A percentile compares a stretch with the other conserved stretches of the same genome.
phyloP scores from a whole-genome alignment of 1,140 invertebrate species.

The Pentalonia nigronervosa region DNA sequence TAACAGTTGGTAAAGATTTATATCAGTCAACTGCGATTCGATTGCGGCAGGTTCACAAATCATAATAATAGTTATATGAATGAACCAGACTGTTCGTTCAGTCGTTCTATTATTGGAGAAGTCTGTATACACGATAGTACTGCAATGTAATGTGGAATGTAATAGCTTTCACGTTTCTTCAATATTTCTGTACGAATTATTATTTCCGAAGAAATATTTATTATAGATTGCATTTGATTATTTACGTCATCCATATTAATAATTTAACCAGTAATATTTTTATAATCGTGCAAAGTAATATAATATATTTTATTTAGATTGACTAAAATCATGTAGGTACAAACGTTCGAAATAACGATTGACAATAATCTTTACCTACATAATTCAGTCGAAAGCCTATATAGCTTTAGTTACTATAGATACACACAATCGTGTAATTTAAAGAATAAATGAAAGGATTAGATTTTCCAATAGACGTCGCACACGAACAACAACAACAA shows the following conservation, averaged over 20 bases:
- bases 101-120: neutral
- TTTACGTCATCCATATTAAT: too few species aligned
- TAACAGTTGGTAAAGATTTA: constrained; percentile 12
- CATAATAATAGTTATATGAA: neutral
- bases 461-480: neutral
- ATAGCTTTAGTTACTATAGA: too few species aligned
- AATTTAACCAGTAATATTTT: too few species aligned
- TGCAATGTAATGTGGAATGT: neutral
- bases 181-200: neutral
- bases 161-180: neutral
- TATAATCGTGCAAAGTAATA: too few species aligned
- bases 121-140: neutral
- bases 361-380: too few species aligned
- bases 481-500: too few species aligned
- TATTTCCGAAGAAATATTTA: neutral
- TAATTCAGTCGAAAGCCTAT: too few species aligned
- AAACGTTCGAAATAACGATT: too few species aligned
- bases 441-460: too few species aligned
- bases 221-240: neutral
- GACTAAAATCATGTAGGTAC: too few species aligned
- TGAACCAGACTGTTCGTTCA: neutral
- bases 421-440: too few species aligned
- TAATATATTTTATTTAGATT: too few species aligned
- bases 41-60: neutral
- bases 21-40: neutral